Evolutionary conservation across 2,113 vertebrate species (phyloP).

Genomic region (Cheirogaleus medius): DNA sequence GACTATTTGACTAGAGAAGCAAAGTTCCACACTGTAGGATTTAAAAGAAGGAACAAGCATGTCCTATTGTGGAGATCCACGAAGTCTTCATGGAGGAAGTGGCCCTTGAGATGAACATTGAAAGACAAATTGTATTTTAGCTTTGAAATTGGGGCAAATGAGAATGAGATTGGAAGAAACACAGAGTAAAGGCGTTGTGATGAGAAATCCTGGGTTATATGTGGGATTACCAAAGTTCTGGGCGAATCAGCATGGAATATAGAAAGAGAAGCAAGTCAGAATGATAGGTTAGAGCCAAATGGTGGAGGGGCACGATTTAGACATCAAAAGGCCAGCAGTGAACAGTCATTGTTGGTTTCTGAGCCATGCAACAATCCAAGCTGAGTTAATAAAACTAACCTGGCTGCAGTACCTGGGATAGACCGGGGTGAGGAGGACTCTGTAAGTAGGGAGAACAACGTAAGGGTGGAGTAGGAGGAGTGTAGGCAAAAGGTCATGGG

Average conservation of each 20-base stretch:
- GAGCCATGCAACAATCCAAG: background rate
- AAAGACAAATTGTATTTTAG: background rate
- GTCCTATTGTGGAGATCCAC: background rate
- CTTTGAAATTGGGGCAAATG: background rate
- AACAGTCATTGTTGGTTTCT: background rate
- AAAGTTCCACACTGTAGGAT: background rate
- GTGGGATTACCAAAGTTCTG: background rate
- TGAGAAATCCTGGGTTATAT: background rate
- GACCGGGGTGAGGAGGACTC: background rate
- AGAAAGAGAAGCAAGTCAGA: background rate
- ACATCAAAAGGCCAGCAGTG: background rate
- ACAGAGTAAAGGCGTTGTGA: background rate
- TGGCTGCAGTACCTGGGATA: background rate
- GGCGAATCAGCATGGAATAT: background rate
- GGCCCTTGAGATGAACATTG: background rate
- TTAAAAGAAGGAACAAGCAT: background rate
- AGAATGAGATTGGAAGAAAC: background rate
- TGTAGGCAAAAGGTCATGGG: background rate
- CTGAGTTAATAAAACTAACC: background rate
- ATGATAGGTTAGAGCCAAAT: background rate
- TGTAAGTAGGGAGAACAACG: background rate
- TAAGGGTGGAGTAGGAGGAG: background rate
- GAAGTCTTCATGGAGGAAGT: background rate
- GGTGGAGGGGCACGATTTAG: background rate
- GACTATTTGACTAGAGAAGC: background rate